Base-by-base conservation (phyloP, 2,888 invertebrate genomes). In the Teleogryllus oceanicus region DNA sequence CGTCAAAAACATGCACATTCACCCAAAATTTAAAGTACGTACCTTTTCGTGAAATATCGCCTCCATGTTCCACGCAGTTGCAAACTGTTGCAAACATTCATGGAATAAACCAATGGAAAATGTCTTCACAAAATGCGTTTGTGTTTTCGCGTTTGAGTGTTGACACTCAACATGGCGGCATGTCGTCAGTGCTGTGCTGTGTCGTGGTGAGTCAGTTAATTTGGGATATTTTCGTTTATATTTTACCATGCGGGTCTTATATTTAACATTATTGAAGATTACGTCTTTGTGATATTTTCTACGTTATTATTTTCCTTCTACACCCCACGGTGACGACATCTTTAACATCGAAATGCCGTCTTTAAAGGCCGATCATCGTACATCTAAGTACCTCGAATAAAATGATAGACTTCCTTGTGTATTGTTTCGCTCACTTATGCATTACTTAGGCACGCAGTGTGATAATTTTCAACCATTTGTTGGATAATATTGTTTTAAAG, bases 181-280 rank as follows among this genome's bases (percentile, higher is more conserved):
- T 94, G 94, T 94, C 94, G 93, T 94, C 94, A 94, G 94, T 95
- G 95, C 94, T 94, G 93, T 95, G 95, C 94, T 94, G 94, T 94
- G 94, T 94, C 94, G 94, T 94, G 95, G 94, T 94, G 92, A 94
- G 94, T 94, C 90, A 89, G 88, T 86, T 85, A 12, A 74, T 79
- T 74, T 49, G 78, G 80, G 76, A 79, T 79, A 49, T 79, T 81
- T 81, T 75, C 37, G n/a, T 74, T 50, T 78, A 74, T 20, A 37
- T 24, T 13, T 49, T 21, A 24, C 50, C 62, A 18, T 78, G 49
- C 37, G 37, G 37, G 5, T 37, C 37, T 37, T 37, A 37, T 8
- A 37, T 37, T 37, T 37, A 37, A 37, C 37, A 37, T 37, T 37
- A 37, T 37, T 37, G 37, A 37, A 37, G 37, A 37, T 37, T 8